Conservation (phyloP, 1,140 invertebrate genomes). For the Heliconius melpomene region DNA sequence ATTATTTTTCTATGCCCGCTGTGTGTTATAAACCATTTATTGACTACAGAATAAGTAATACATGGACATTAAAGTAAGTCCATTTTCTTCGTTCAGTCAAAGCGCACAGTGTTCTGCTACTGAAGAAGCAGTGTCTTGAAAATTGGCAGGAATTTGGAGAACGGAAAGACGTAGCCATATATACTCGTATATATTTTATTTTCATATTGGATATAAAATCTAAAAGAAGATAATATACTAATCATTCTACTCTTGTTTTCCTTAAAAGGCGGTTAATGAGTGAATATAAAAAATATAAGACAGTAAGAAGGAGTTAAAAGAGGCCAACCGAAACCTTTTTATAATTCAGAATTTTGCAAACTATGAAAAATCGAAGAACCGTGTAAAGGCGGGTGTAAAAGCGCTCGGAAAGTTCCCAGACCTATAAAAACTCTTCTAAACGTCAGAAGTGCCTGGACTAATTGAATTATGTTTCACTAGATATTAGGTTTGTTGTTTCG, state of each 20-base stretch:
- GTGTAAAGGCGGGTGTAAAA: not conserved
- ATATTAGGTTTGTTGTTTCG: not conserved
- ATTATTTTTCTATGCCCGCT: too few species aligned
- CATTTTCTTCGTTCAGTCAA: too few species aligned
- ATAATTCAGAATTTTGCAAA: not conserved
- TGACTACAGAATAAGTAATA: too few species aligned
- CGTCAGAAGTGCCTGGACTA: slow-evolving; percentile 1
- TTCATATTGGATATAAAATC: not conserved
- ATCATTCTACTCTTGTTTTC: not conserved
- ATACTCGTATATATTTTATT: too few species aligned
- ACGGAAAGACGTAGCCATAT: too few species aligned
- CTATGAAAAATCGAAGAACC: not conserved
- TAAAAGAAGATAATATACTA: not conserved
- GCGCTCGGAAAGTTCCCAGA: not conserved
- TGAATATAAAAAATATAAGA: not conserved
- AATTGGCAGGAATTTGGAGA: too few species aligned
- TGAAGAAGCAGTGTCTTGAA: too few species aligned
- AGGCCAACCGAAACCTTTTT: not conserved
- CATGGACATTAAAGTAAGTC: too few species aligned
- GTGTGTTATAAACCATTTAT: too few species aligned
- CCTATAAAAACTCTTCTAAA: slow-evolving; percentile 3
- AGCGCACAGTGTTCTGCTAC: too few species aligned
- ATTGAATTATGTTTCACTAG: slow-evolving; percentile 8
- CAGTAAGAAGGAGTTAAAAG: not conserved
- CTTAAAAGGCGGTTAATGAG: not conserved